Conservation (phyloP, 1,140 invertebrate genomes). For the Drosophila parabipectinata region DNA sequence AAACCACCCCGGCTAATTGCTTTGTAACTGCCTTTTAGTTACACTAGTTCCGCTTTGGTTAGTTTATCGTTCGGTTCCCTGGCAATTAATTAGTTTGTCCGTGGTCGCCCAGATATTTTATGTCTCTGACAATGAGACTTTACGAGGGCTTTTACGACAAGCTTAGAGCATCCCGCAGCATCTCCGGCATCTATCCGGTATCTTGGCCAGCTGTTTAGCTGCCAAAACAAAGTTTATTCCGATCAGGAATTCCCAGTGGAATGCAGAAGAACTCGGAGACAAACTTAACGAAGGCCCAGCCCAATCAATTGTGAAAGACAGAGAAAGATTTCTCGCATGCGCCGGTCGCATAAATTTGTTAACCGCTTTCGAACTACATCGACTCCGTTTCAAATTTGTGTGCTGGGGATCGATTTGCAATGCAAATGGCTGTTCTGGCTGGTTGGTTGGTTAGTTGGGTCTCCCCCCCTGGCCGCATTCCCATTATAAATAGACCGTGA, state of each 20-base stretch:
- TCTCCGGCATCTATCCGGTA: constrained; percentile 6
- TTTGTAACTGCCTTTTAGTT: constrained; percentile 29
- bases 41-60: constrained; percentile 15
- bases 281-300: constrained; percentile 4
- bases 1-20: constrained; percentile 18
- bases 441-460: neutral
- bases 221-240: constrained; percentile 41
- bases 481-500: constrained; percentile 39
- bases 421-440: constrained; percentile 41
- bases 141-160: constrained; percentile 40
- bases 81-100: constrained; percentile 34
- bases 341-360: constrained; percentile 63
- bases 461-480: neutral
- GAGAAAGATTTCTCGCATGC: constrained; percentile 52
- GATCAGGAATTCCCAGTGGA: constrained; percentile 59
- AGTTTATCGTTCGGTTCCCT: constrained; percentile 22
- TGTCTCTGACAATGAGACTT: constrained; percentile 24
- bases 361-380: constrained; percentile 49
- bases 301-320: constrained; percentile 15
- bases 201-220: constrained; percentile 21
- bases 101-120: constrained; percentile 24
- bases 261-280: constrained; percentile 39
- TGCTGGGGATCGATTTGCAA: constrained; percentile 40
- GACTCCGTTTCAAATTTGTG: constrained; percentile 2
- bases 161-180: constrained; percentile 7